Evolutionary conservation across 2,888 invertebrate species (phyloP).

Genomic region (Celastrina argiolus): DNA sequence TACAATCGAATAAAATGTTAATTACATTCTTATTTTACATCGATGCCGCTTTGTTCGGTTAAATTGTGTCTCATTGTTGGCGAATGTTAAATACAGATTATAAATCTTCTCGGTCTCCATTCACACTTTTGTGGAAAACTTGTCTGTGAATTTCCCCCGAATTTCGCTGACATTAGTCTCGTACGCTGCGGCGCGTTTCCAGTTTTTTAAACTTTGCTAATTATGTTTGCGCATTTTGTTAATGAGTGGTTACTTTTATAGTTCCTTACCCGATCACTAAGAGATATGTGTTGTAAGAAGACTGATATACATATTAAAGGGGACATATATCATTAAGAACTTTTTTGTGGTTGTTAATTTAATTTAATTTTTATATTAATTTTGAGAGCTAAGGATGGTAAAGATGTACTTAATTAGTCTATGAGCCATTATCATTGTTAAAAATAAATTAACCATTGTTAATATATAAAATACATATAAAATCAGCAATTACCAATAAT

Average conservation of each 20-base stretch:
- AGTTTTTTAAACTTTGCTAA: constrained; percentile 8
- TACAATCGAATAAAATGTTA: constrained; percentile 36
- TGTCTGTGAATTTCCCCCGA: constrained; percentile 20
- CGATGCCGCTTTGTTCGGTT: constrained; percentile 50
- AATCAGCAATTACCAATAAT: no score
- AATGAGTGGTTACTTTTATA: background rate
- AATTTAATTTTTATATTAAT: no score
- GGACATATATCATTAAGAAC: no score
- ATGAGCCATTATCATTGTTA: no score
- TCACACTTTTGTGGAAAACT: constrained; percentile 21
- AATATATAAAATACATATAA: no score
- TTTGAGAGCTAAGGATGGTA: no score
- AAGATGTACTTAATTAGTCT: no score
- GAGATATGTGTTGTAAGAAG: background rate
- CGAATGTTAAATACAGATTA: constrained; percentile 65
- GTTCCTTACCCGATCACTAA: background rate
- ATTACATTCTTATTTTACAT: constrained; percentile 23
- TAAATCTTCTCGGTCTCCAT: constrained; percentile 54
- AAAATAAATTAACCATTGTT: no score
- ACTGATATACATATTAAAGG: no score
- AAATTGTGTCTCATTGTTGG: constrained; percentile 70
- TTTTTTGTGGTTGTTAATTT: no score
- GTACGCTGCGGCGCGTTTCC: background rate
- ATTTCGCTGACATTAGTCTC: constrained; percentile 19
- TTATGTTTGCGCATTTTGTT: constrained; percentile 6